Evolutionary conservation across 2,888 invertebrate species (phyloP).

Genomic region (Myathropa florea): DNA sequence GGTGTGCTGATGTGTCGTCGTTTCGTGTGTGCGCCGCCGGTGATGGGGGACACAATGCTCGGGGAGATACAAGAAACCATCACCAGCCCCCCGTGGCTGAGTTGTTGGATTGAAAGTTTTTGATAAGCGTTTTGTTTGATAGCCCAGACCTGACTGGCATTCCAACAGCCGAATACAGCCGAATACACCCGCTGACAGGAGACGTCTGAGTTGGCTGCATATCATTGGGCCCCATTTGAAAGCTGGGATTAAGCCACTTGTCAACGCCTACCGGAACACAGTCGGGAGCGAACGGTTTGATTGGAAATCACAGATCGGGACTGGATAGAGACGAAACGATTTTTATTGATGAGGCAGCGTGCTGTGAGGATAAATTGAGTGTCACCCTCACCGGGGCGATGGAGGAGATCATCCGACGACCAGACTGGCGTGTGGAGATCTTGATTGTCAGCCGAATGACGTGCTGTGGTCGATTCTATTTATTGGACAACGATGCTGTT

Average conservation of each 20-base stretch:
- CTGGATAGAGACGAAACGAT: neutral
- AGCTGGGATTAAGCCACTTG: neutral
- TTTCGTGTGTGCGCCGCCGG: too few relatives aligned
- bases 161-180: too few relatives aligned
- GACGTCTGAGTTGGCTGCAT: neutral
- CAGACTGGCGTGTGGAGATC: neutral
- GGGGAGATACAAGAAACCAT: too few relatives aligned
- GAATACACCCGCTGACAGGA: neutral
- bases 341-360: neutral
- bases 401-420: neutral
- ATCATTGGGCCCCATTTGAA: too few relatives aligned
- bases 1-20: neutral
- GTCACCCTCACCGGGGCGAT: neutral
- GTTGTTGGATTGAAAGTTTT: neutral
- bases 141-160: neutral
- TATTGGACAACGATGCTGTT: neutral
- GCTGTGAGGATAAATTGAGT: neutral
- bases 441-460: neutral
- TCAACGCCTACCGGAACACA: neutral
- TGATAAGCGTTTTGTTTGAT: neutral
- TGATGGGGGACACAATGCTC: too few relatives aligned
- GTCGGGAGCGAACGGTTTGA: neutral
- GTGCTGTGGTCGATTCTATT: neutral
- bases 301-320: neutral
- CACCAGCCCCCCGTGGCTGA: too few relatives aligned